These are phyloP conservation scores for Cirrhinus molitorella DNA, from an alignment of 2,797 vertebrate species.

Conservation along the genomic window DNA sequence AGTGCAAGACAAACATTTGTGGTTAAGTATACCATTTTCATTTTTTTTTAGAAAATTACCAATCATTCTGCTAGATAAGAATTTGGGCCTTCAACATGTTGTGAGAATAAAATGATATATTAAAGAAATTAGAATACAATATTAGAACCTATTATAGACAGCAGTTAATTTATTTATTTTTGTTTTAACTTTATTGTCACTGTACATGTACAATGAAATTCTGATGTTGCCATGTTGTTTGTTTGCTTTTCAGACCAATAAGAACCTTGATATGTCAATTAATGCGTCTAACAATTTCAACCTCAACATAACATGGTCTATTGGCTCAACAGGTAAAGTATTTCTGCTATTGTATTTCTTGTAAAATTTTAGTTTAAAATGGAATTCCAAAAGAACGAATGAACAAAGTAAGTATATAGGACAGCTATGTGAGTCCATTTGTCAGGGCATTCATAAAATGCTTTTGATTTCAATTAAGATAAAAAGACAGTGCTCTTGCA, in stretches of 20 bases:
- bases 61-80: too few species aligned
- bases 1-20: too few species aligned
- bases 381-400: conserved; percentile 1
- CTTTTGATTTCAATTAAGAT: conserved; percentile 95
- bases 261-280: conserved; percentile 98
- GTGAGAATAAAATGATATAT: too few species aligned
- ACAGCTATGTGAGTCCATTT: conserved; percentile 59
- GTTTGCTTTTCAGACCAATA: conserved; percentile 84
- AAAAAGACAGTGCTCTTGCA: conserved; percentile 68
- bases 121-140: too few species aligned
- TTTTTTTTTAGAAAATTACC: too few species aligned
- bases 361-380: not conserved
- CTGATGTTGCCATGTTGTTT: not conserved
- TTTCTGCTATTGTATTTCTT: conserved; percentile 12
- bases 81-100: too few species aligned
- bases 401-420: conserved; percentile 55
- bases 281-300: conserved; percentile 94
- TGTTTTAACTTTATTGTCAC: too few species aligned
- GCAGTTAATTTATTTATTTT: too few species aligned
- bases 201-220: too few species aligned
- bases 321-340: conserved; percentile 91
- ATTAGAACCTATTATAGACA: too few species aligned
- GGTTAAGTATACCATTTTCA: too few species aligned
- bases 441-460: conserved; percentile 66
- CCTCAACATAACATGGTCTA: conserved; percentile 97